A percentile compares a stretch with the other conserved stretches of the same genome.
phyloP scores from a whole-genome alignment of 2,113 vertebrate genomes.

The Caloenas nicobarica region DNA sequence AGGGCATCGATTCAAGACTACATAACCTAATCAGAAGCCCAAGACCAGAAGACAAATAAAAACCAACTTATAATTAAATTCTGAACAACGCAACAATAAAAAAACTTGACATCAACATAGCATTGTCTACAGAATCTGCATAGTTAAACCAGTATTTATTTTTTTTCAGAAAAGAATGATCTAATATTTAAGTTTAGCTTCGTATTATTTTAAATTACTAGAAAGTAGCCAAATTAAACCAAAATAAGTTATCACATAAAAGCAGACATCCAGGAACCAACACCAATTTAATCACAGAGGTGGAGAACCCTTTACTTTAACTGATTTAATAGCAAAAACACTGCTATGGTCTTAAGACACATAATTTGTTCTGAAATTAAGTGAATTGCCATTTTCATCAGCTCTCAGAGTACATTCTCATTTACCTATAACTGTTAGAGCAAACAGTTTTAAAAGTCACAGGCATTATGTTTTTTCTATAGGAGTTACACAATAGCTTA shows the following conservation, averaged over 20 bases:
- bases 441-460: background rate
- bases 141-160: too few species aligned
- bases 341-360: background rate
- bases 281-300: background rate
- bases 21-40: background rate
- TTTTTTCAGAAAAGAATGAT: background rate
- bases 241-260: background rate
- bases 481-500: background rate
- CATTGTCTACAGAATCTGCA: background rate
- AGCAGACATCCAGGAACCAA: background rate
- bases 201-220: background rate
- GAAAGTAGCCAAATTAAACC: background rate
- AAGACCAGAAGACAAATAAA: background rate
- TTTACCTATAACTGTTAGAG: background rate
- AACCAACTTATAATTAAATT: background rate
- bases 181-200: background rate
- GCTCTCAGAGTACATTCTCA: background rate
- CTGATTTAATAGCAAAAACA: background rate
- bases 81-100: background rate
- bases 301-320: background rate
- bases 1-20: background rate
- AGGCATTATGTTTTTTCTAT: fast-evolving
- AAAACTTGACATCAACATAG: background rate
- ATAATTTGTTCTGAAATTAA: background rate
- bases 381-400: background rate